Evolutionary conservation across 2,797 vertebrate species (phyloP).

Genomic region (Denticeps clupeoides): DNA sequence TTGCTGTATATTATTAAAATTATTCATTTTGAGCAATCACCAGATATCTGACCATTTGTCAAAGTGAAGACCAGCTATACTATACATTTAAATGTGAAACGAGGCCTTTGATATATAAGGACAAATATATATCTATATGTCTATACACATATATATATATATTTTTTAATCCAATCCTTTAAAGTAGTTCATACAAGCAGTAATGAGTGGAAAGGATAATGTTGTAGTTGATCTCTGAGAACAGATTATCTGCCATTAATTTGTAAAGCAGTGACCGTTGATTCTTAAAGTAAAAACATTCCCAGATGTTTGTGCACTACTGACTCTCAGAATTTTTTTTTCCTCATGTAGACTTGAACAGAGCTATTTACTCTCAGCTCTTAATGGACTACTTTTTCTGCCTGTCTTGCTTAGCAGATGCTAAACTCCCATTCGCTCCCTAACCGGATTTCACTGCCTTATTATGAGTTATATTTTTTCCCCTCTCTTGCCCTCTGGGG

Average conservation of each 20-base stretch:
- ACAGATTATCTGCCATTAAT: conserved; percentile 41
- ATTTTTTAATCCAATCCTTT: conserved; percentile 49
- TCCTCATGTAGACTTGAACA: conserved; percentile 9
- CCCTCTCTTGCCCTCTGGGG: conserved; percentile 13
- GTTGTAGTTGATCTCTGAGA: conserved; percentile 48
- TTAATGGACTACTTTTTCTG: conserved; percentile 35
- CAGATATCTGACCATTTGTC: too few relatives aligned
- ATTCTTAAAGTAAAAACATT: conserved; percentile 37
- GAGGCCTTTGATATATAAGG: too few relatives aligned
- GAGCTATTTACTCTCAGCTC: not conserved
- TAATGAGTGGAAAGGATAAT: conserved; percentile 52
- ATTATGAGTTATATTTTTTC: conserved; percentile 33
- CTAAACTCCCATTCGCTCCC: conserved; percentile 12
- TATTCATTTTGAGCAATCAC: too few relatives aligned
- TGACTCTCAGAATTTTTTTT: conserved; percentile 29
- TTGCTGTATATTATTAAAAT: too few relatives aligned
- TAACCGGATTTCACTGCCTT: conserved; percentile 31
- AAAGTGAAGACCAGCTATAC: too few relatives aligned
- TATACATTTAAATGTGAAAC: too few relatives aligned
- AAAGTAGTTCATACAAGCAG: conserved; percentile 60
- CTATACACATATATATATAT: conserved; percentile 9
- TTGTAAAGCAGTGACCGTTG: conserved; percentile 33
- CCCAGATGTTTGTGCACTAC: too few relatives aligned
- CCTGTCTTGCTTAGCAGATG: conserved; percentile 6
- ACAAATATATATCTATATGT: conserved; percentile 4